Percentiles rank a stretch among this genome's conserved stretches.
These are phyloP conservation scores for Zaprionus africanus DNA, from an alignment of 1,140 invertebrate species.

Conservation along the genomic window DNA sequence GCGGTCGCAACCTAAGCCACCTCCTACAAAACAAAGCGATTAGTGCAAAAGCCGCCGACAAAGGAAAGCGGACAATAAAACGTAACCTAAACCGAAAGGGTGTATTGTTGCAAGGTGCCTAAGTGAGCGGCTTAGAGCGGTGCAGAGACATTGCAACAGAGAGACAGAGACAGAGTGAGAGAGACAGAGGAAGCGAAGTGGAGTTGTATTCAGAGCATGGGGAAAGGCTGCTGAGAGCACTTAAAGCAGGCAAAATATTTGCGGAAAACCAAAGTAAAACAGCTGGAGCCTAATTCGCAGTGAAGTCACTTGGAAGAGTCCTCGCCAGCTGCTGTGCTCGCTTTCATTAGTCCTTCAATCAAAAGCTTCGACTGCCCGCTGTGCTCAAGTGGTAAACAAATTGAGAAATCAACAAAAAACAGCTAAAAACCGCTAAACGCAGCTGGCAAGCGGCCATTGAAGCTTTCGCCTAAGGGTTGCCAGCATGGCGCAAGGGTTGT, in stretches of 20 bases:
- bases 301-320: constrained; percentile 3
- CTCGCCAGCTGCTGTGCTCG: background rate
- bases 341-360: background rate
- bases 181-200: background rate
- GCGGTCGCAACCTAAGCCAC: constrained; percentile 33
- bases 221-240: background rate
- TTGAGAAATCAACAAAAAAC: constrained; percentile 8
- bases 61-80: constrained; percentile 20
- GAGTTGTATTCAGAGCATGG: constrained; percentile 14
- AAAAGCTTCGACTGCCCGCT: constrained; percentile 43
- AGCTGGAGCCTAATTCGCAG: constrained; percentile 40
- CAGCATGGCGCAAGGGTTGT: constrained; percentile 30
- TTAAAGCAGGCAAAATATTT: constrained; percentile 50
- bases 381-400: constrained; percentile 21
- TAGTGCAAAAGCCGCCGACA: constrained; percentile 53
- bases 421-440: constrained; percentile 15
- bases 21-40: constrained; percentile 65
- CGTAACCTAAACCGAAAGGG: constrained; percentile 40
- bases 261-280: constrained; percentile 27
- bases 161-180: background rate
- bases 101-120: constrained; percentile 47
- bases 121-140: constrained; percentile 40
- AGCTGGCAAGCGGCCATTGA: constrained; percentile 48
- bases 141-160: background rate
- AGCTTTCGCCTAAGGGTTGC: constrained; percentile 40